Conservation (phyloP, 1,140 invertebrate genomes). For the Lanistes nyassanus region DNA sequence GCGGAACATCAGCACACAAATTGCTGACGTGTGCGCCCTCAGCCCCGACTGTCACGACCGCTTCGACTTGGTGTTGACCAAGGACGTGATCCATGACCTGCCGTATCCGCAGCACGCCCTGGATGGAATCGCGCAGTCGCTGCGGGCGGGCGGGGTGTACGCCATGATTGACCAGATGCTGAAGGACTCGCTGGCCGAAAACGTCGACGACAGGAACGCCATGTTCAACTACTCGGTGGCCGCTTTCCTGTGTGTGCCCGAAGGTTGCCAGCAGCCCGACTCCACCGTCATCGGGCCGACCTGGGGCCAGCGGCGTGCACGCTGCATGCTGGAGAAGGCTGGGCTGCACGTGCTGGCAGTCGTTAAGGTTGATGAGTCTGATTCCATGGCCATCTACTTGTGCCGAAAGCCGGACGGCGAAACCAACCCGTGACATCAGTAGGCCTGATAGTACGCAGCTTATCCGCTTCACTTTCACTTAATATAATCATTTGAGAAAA, state of each 20-base stretch:
- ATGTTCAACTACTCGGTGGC: conserved; percentile 32
- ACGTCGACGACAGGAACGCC: conserved; percentile 45
- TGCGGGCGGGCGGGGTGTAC: conserved; percentile 37
- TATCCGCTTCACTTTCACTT: too few relatives aligned
- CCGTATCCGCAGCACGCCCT: conserved; percentile 35
- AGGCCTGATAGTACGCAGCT: too few relatives aligned
- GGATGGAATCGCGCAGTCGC: conserved; percentile 26
- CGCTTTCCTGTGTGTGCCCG: conserved; percentile 36
- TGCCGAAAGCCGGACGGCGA: not conserved
- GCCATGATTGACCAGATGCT: conserved; percentile 35
- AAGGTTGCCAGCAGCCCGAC: conserved; percentile 29
- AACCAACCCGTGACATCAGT: not conserved
- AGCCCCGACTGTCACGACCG: conserved; percentile 25
- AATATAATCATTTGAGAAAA: too few relatives aligned
- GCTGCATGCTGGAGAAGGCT: not conserved
- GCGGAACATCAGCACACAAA: conserved; percentile 30
- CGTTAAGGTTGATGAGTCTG: not conserved
- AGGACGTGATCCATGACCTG: conserved; percentile 42
- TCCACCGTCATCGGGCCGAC: conserved; percentile 33
- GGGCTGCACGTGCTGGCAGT: conserved; percentile 11
- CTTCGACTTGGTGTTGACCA: conserved; percentile 37
- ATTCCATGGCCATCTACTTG: not conserved
- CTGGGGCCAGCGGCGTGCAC: conserved; percentile 27
- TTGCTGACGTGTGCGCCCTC: conserved; percentile 30
- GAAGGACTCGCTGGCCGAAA: conserved; percentile 33